phyloP scores from a whole-genome alignment of 2,113 vertebrate genomes.

The Oncorhynchus mykiss region DNA sequence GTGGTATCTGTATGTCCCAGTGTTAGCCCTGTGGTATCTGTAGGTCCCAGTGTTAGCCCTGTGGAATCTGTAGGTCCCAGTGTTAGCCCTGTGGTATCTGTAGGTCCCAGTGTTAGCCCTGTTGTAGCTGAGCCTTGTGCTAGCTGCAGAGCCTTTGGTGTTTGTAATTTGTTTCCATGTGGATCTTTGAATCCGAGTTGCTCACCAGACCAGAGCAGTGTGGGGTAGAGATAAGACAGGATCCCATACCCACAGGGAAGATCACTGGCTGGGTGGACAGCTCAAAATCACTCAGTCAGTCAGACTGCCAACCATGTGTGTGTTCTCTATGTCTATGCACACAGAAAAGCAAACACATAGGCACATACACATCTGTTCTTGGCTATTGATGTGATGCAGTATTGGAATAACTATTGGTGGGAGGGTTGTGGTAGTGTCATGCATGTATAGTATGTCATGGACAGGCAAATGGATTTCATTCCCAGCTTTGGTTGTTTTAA shows the following conservation, averaged over 20 bases:
- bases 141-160: not conserved
- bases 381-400: no score
- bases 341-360: no score
- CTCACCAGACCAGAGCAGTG: not conserved
- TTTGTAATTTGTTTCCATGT: not conserved
- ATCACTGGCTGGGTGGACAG: not conserved
- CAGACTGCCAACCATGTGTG: not conserved
- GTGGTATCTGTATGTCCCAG: not conserved
- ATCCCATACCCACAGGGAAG: not conserved
- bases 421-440: no score
- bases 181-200: not conserved
- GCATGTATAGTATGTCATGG: no score
- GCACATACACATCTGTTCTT: no score
- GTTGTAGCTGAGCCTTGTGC: not conserved
- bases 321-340: no score
- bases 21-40: not conserved
- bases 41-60: no score
- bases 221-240: not conserved
- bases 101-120: not conserved
- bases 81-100: no score
- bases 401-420: no score
- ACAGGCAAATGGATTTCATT: no score
- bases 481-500: no score
- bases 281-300: not conserved
- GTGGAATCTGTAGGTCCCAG: no score